A percentile compares a stretch with the other conserved stretches of the same genome.
Conservation (phyloP, 1,140 invertebrate species). For the Magallana angulata region DNA sequence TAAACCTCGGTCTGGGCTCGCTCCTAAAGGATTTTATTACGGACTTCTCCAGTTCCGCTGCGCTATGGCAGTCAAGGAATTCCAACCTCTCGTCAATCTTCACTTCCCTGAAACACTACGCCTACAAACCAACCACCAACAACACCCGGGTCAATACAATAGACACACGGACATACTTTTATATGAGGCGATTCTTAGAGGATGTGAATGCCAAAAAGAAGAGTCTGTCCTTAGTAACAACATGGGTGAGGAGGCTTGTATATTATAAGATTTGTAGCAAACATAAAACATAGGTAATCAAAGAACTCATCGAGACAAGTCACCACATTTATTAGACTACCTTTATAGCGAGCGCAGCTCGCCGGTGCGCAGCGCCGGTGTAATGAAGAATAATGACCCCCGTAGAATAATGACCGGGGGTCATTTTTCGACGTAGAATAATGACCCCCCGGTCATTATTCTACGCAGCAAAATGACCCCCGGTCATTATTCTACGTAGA, state of each 20-base stretch:
- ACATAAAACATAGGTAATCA: no score
- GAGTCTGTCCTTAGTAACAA: conserved; percentile 66
- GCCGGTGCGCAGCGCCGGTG: no score
- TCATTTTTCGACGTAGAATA: no score
- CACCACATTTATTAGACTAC: no score
- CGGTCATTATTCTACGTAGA: no score
- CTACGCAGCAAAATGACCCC: no score
- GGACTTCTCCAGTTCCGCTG: conserved; percentile 58
- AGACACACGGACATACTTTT: conserved; percentile 69
- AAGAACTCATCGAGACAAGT: no score
- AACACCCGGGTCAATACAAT: conserved; percentile 63
- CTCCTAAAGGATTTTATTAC: conserved; percentile 57
- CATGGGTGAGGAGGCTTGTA: conserved; percentile 61
- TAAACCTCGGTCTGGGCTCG: conserved; percentile 69
- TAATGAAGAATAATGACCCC: no score
- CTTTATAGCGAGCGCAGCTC: no score
- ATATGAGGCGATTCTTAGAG: conserved; percentile 65
- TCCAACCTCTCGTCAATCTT: conserved; percentile 66
- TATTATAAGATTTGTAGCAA: no score
- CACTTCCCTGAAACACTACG: conserved; percentile 64
- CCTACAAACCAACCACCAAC: conserved; percentile 65
- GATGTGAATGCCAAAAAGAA: conserved; percentile 52
- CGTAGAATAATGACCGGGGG: no score
- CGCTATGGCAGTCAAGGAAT: conserved; percentile 64
- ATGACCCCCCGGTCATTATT: no score